Evolutionary conservation across 2,797 vertebrate species (phyloP).

Genomic region (Centropyge bicolor): DNA sequence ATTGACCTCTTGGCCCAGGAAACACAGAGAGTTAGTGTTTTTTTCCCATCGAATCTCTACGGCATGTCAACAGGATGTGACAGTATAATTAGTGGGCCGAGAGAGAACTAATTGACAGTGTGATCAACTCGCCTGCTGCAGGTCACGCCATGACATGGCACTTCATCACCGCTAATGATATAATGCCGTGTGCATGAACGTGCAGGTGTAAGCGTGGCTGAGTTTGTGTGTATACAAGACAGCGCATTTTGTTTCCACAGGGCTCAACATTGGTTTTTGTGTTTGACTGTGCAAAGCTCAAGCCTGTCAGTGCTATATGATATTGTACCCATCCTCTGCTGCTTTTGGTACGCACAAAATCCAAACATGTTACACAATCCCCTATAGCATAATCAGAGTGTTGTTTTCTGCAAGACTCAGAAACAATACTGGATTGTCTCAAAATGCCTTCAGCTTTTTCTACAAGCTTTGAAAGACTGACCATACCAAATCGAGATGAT

Average conservation of each 20-base stretch:
- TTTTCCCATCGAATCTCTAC: slow-evolving; percentile 45
- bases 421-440: slow-evolving; percentile 52
- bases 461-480: slow-evolving; percentile 39
- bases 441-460: slow-evolving; percentile 46
- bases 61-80: slow-evolving; percentile 58
- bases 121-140: slow-evolving; percentile 63
- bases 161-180: slow-evolving; percentile 74
- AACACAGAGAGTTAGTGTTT: slow-evolving; percentile 48
- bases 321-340: slow-evolving; percentile 1
- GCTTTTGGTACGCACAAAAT: slow-evolving; percentile 12
- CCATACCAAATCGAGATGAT: slow-evolving; percentile 52
- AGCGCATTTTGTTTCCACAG: not conserved
- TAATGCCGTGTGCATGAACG: slow-evolving; percentile 41
- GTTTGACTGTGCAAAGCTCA: slow-evolving; percentile 15
- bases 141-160: slow-evolving; percentile 59
- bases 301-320: not conserved
- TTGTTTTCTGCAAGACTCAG: slow-evolving; percentile 34
- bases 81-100: slow-evolving; percentile 67
- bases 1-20: slow-evolving; percentile 62
- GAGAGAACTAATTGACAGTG: slow-evolving; percentile 68
- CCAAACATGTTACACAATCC: slow-evolving; percentile 39
- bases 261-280: slow-evolving; percentile 8
- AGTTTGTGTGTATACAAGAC: slow-evolving; percentile 19
- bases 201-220: slow-evolving; percentile 34
- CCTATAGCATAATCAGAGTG: slow-evolving; percentile 41